phyloP scores from a whole-genome alignment of 2,888 invertebrate species.

The Lasioglossum vierecki region DNA sequence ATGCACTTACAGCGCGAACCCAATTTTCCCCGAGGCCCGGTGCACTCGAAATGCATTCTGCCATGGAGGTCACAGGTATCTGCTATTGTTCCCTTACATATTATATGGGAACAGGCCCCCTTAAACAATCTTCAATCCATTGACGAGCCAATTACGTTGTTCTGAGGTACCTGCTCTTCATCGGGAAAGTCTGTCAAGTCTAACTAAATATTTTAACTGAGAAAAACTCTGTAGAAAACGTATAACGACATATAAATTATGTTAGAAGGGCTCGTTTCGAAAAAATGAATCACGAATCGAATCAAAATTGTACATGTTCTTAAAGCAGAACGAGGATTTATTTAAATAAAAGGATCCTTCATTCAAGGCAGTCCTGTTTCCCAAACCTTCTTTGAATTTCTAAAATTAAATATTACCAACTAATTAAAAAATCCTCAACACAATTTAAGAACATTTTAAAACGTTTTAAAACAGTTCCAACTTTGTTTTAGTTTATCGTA shows the following conservation, averaged over 20 bases:
- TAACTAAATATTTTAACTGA: not conserved
- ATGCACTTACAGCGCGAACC: slow-evolving; percentile 6
- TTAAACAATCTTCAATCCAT: not conserved
- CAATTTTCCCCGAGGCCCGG: slow-evolving; percentile 11
- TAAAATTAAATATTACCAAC: not conserved
- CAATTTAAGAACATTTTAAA: not conserved
- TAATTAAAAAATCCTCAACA: not conserved
- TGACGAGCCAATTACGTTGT: not conserved
- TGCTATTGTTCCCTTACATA: slow-evolving; percentile 49
- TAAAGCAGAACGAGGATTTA: not conserved
- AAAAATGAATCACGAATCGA: not conserved
- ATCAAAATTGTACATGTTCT: not conserved
- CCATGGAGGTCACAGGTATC: slow-evolving; percentile 39
- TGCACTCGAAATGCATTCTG: slow-evolving; percentile 24
- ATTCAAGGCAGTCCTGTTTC: too few relatives aligned
- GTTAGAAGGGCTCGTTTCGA: not conserved
- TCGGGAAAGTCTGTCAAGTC: not conserved
- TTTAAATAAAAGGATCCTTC: not conserved
- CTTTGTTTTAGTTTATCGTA: not conserved
- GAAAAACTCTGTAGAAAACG: not conserved
- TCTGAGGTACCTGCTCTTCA: not conserved
- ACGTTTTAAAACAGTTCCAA: not conserved
- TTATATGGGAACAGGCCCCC: slow-evolving; percentile 33
- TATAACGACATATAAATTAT: too few relatives aligned
- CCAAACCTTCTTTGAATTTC: not conserved